Evolutionary conservation across 2,888 invertebrate species (phyloP), one percentile per base, ranked within the genome.

Genomic region (Diaphora mendica): DNA sequence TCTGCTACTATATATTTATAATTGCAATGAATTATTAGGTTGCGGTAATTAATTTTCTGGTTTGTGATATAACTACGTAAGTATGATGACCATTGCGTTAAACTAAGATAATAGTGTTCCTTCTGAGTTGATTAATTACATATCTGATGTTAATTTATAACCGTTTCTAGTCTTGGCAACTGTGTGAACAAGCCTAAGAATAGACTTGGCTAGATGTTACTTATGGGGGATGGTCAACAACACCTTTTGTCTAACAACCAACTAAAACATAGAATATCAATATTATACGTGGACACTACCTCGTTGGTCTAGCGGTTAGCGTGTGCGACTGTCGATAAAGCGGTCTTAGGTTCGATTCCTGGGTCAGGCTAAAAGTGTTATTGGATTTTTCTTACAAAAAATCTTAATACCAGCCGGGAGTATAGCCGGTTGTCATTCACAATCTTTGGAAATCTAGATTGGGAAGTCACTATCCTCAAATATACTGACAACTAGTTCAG

Each of bases 151-250:
- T 68, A 64, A 68, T 51, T 65, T 71, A 68, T 64, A 35, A 74
- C 44, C 3, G 33, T 8, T 23, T 39, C 51, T 64, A 74, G 51
- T 42, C 44, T 68, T 74, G 64, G 68, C 35, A 48, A 65, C 44
- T 64, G 74, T 74, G 68, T 71, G 71, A 74, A 68, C 35, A 48
- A 11, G 44, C 23, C 42, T 55, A 42, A 71, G 67, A 71, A 71
- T 71, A 64, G 71, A 42, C 71, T 51, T 15, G 26, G 23, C 62
- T 64, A 71, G 68, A 55, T 23, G n/a, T 35, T 35, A 39, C 11
- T 39, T 71, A 65, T 55, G 74, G 44, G 51, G 66, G 44, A 68
- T 64, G 70, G 65, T 33, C 39, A 55, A 42, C 70, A 66, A 66
- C 66, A 62, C 30, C 51, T 17, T 68, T 39, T 48, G 51, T 48